phyloP scores from a whole-genome alignment of 2,888 invertebrate genomes.

The Scelioninae gen. 1 region DNA sequence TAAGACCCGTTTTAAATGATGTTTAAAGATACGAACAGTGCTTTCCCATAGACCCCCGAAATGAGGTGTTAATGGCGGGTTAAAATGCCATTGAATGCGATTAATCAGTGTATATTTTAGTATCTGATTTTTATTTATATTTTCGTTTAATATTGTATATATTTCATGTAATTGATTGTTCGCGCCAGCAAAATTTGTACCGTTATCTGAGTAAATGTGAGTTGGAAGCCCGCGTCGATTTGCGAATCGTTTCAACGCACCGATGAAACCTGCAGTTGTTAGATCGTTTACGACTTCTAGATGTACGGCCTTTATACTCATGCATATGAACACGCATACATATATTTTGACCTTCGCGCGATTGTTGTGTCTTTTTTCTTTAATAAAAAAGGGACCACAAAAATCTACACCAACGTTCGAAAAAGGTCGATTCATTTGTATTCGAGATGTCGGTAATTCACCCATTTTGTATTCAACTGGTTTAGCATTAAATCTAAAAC shows the following conservation, averaged over 20 bases:
- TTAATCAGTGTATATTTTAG: too few relatives aligned
- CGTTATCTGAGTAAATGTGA: conserved; percentile 66
- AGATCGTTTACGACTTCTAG: too few relatives aligned
- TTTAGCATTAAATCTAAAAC: conserved; percentile 38
- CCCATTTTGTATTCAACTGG: conserved; percentile 6
- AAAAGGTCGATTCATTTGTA: not conserved
- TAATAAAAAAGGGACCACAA: conserved; percentile 36
- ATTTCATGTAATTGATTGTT: conserved; percentile 63
- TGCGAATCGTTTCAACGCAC: conserved; percentile 58
- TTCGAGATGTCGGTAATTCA: not conserved
- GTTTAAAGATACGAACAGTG: too few relatives aligned
- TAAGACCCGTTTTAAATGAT: not conserved
- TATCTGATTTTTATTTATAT: too few relatives aligned
- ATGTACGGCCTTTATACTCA: too few relatives aligned
- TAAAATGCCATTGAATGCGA: too few relatives aligned
- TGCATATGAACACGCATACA: conserved; percentile 55
- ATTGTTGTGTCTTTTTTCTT: conserved; percentile 54
- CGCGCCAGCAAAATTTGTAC: conserved; percentile 67
- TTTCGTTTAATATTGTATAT: too few relatives aligned
- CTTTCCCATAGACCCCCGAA: too few relatives aligned
- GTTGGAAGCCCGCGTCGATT: conserved; percentile 27
- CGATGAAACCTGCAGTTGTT: conserved; percentile 68
- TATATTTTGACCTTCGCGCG: conserved; percentile 52
- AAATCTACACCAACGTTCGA: not conserved
- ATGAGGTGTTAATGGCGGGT: too few relatives aligned